Evolutionary conservation across 2,113 vertebrate species (phyloP), one percentile per base, ranked within the genome.

Genomic region (Corvus cornix): DNA sequence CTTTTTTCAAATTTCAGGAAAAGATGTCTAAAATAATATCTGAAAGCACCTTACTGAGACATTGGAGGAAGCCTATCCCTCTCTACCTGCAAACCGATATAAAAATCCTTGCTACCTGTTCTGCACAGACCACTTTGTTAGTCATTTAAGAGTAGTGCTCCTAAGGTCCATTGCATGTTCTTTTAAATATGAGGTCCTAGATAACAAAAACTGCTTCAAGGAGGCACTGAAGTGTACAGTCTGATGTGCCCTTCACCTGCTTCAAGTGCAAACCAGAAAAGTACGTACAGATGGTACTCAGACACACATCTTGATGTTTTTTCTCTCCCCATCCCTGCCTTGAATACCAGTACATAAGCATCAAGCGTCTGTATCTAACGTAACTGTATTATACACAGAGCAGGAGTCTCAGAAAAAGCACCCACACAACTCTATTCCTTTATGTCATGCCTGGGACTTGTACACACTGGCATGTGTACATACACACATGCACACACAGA

Each of bases 391-490:
- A 30, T 10, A 41, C 13, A 43, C 14, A 39, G 22, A 81, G 27
- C 13, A 59, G 18, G 10, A 64, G 23, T 12, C 53, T 85, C 63
- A 55, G 18, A 56, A 87, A 82, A 33, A 70, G 30, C 27, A 56
- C 14, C 28, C 35, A 16, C 16, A 16, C 10, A 66, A 8, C 13
- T 56, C 23, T 48, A 24, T 33, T 63, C 7, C 39, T 19, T 1
- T 39, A 20, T 18, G 21, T 20, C 13, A 0, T 22, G 21, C 5
- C 10, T 5, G 16, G 8, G 30, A 64, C n/a, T 58, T 46, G 28
- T 3, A 51, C 31, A 30, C 39, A 11, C 31, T 2, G 2, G 22
- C 2, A 0, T 1, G 0, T 10, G 24, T 26, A n/a, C 28, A 18
- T 14, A n/a, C 31, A 76, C 5, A 15, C 3, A 6, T 2, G 10